phyloP scores from a whole-genome alignment of 2,888 invertebrate species.

The Campoplex nolae region DNA sequence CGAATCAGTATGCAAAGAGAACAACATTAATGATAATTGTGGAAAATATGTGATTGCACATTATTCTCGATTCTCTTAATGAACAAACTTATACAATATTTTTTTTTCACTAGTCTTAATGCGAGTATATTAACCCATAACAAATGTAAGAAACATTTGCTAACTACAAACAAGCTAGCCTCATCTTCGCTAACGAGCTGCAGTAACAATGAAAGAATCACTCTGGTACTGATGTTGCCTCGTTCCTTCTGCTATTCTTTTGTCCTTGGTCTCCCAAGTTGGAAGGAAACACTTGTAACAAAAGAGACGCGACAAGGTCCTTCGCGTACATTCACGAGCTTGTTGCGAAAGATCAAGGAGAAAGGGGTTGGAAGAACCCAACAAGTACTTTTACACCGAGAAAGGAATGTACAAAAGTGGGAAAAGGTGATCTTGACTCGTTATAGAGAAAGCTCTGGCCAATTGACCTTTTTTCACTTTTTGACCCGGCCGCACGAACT shows the following conservation, averaged over 20 bases:
- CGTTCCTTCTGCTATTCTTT: constrained; percentile 23
- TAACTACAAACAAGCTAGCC: neutral
- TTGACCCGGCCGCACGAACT: constrained; percentile 31
- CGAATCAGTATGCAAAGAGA: neutral
- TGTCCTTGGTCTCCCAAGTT: constrained; percentile 21
- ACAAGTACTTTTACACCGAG: neutral
- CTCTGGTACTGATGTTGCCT: constrained; percentile 20
- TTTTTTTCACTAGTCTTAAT: neutral
- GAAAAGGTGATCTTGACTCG: constrained; percentile 44
- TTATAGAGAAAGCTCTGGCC: constrained; percentile 38
- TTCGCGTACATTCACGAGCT: neutral
- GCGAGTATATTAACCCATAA: neutral
- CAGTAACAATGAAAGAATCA: constrained; percentile 24
- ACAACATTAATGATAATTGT: neutral
- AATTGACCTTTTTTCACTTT: constrained; percentile 65
- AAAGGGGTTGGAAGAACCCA: neutral
- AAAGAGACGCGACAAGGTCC: constrained; percentile 34
- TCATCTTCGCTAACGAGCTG: constrained; percentile 2
- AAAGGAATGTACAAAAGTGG: constrained; percentile 24
- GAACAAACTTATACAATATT: neutral
- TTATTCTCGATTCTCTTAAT: neutral
- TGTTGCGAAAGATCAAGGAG: neutral
- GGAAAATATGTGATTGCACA: neutral
- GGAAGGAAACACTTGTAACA: constrained; percentile 32
- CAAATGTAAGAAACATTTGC: neutral